A percentile compares a stretch with the other conserved stretches of the same genome.
Evolutionary conservation across 2,888 invertebrate genomes (phyloP).

Genomic region (Bimastos eiseni): DNA sequence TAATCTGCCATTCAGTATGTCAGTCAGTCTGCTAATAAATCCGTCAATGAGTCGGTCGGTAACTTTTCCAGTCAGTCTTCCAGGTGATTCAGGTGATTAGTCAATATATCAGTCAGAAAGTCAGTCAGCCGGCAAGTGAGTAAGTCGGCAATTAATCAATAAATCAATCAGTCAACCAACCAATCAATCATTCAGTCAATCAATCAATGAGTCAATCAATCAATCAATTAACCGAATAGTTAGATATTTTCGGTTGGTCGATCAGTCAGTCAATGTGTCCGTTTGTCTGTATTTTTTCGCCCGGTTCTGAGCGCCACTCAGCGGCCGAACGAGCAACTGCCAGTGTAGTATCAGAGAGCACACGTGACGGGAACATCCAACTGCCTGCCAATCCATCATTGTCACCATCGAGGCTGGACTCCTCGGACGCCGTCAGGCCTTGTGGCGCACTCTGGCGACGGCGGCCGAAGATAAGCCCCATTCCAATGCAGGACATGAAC

Average conservation of each 20-base stretch:
- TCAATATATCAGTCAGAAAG: no score
- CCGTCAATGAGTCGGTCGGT: no score
- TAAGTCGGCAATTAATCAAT: no score
- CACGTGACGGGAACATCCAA: conserved; percentile 13
- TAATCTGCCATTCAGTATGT: no score
- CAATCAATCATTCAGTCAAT: no score
- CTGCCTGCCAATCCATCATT: background rate
- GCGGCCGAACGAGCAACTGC: background rate
- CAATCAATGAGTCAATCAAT: background rate
- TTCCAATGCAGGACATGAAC: background rate
- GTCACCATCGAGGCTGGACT: background rate
- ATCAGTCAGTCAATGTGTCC: background rate
- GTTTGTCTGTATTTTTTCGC: background rate
- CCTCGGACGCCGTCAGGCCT: background rate
- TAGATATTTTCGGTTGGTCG: background rate
- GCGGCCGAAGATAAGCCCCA: background rate
- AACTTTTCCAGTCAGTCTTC: no score
- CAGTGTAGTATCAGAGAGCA: background rate
- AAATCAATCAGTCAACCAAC: background rate
- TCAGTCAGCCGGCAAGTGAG: no score
- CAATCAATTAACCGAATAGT: background rate
- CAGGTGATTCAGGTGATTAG: no score
- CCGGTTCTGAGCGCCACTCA: background rate
- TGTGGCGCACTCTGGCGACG: background rate
- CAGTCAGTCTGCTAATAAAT: no score